Evolutionary conservation across 1,140 invertebrate genomes (phyloP), one percentile per base, ranked within the genome.

Genomic region (Drosophila pallidifrons): DNA sequence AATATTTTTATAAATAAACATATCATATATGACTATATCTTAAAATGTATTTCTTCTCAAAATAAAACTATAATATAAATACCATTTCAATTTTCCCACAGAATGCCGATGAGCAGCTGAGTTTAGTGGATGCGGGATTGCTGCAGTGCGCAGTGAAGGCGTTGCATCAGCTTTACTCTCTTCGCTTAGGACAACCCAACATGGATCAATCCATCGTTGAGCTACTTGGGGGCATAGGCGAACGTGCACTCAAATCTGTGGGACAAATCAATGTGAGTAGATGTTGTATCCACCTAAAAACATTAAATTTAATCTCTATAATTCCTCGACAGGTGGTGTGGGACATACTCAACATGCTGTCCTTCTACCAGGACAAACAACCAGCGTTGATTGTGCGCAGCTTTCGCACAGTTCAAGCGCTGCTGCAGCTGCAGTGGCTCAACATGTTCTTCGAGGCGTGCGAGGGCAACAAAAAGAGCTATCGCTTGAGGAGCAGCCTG

Each of bases 231-330:
- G 81, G 91, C 0, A 93, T 94, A 8, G 93, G 93, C 0, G 93
- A 93, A 2, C 93, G 93, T 60, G 83, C 94, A 3, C 63, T 94
- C 0, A 93, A 93, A 72, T 93, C 93, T 7, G 92, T 93, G 0
- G 94, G 94, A 0, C 93, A 85, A 69, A 92, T 92, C 0, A 92
- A 91, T 69, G 91, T 92, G n/a, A 70, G 88, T 71, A 43, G 41
- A 0, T 43, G 1, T 32, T 32, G 1, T 32, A 1, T 1, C 0
- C 6, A 32, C 6, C 1, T 32, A 0, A 32, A 7, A 8, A 2
- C 32, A 32, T 32, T 8, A 0, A 8, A 32, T 0, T 7, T 5
- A 32, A 32, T 32, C 32, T 32, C 7, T 32, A 7, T 32, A 32
- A 32, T 32, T 2, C 30, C 5, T 25, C 10, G 15, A 15, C 15